These are phyloP conservation scores for Perccottus glenii DNA, from an alignment of 2,113 vertebrate species.

Conservation along the genomic window DNA sequence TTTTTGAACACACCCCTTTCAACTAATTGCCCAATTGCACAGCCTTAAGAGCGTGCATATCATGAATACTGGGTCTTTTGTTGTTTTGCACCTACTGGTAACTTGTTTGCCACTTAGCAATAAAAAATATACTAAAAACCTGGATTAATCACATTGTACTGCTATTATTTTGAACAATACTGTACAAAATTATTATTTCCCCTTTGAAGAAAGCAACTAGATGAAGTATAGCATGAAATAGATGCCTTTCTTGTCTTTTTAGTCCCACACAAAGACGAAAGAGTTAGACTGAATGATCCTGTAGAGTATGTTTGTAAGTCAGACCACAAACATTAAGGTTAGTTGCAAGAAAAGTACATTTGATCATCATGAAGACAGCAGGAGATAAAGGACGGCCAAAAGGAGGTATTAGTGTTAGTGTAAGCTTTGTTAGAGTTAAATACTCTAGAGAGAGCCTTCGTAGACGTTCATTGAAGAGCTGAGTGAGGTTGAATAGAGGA, in stretches of 20 bases:
- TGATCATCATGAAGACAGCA: conserved; percentile 53
- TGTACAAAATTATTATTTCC: conserved; percentile 17
- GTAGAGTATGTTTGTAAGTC: conserved; percentile 45
- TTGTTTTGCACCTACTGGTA: no score
- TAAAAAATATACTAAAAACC: no score
- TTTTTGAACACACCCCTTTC: no score
- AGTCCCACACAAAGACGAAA: conserved; percentile 45
- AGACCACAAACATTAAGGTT: conserved; percentile 65
- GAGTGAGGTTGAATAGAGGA: conserved; percentile 37
- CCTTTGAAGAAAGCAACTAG: conserved; percentile 17
- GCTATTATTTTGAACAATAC: no score
- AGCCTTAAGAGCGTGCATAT: no score
- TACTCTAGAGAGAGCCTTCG: conserved; percentile 41
- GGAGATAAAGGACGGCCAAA: conserved; percentile 47
- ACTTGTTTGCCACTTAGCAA: no score
- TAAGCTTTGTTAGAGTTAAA: conserved; percentile 61
- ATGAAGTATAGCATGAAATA: conserved; percentile 39
- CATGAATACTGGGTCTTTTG: no score
- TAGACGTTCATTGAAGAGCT: conserved; percentile 35
- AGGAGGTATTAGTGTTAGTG: conserved; percentile 70
- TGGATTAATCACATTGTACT: no score
- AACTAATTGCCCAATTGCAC: no score
- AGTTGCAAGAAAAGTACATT: conserved; percentile 52
- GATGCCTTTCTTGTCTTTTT: conserved; percentile 42
- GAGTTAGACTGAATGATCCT: conserved; percentile 48